Evolutionary conservation across 1,140 invertebrate species (phyloP).

Genomic region (Anastrepha obliqua): DNA sequence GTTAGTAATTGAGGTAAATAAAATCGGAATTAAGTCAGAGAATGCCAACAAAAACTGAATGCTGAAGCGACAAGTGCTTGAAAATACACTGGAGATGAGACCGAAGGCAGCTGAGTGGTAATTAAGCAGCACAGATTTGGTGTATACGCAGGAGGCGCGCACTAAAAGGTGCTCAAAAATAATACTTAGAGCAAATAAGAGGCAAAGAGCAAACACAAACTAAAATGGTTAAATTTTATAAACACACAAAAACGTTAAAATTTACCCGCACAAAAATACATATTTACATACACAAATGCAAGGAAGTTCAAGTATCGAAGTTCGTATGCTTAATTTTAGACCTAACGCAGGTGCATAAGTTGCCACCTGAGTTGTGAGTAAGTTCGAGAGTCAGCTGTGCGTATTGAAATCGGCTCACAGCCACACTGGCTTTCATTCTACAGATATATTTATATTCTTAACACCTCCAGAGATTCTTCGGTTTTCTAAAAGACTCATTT

Average conservation of each 20-base stretch:
- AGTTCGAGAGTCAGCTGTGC: background rate
- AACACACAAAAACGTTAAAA: background rate
- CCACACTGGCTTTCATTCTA: background rate
- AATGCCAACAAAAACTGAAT: background rate
- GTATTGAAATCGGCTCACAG: background rate
- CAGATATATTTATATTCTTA: too few relatives aligned
- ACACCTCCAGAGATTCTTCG: too few relatives aligned
- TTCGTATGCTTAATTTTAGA: background rate
- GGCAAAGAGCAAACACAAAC: background rate
- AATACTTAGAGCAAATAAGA: background rate
- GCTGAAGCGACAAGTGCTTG: background rate
- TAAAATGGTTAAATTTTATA: background rate
- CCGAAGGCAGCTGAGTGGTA: background rate
- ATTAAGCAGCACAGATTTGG: background rate
- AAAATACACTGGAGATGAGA: background rate
- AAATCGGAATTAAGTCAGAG: background rate
- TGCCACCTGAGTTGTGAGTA: too few relatives aligned
- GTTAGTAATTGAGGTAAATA: background rate
- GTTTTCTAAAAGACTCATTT: too few relatives aligned
- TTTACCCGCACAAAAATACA: background rate
- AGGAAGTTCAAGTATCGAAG: background rate
- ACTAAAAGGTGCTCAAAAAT: background rate
- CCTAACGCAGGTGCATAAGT: constrained; percentile 3
- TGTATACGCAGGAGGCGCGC: background rate
- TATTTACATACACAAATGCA: background rate